phyloP scores from a whole-genome alignment of 2,888 invertebrate genomes.

The Cryptosula pallasiana region DNA sequence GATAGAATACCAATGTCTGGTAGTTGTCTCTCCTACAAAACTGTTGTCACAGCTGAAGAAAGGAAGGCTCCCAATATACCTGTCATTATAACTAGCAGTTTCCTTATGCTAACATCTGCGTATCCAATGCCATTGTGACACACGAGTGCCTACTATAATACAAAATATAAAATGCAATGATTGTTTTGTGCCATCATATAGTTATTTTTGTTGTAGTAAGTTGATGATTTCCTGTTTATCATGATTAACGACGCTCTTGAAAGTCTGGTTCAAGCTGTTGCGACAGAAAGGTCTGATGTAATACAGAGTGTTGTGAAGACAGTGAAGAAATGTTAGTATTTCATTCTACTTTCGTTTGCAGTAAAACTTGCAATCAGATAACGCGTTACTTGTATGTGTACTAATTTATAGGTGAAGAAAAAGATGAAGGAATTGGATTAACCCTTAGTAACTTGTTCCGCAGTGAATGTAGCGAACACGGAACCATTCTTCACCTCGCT shows the following conservation, averaged over 20 bases:
- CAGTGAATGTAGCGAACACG: constrained; percentile 55
- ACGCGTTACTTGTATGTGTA: background rate
- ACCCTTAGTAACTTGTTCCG: constrained; percentile 56
- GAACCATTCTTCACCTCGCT: constrained; percentile 59
- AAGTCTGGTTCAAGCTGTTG: constrained; percentile 57
- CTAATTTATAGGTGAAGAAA: constrained; percentile 30
- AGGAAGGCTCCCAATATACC: too few relatives aligned
- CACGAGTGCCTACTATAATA: too few relatives aligned
- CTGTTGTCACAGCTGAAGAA: too few relatives aligned
- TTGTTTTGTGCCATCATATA: too few relatives aligned
- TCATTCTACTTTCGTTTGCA: background rate
- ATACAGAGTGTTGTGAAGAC: constrained; percentile 59
- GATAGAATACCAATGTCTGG: too few relatives aligned
- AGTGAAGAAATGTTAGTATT: constrained; percentile 54
- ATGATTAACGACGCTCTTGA: constrained; percentile 33
- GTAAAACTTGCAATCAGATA: background rate
- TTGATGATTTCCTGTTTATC: background rate
- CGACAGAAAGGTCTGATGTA: constrained; percentile 60
- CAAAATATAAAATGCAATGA: too few relatives aligned
- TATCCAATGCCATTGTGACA: too few relatives aligned
- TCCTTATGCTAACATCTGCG: too few relatives aligned
- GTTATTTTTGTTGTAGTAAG: too few relatives aligned
- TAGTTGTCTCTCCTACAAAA: too few relatives aligned
- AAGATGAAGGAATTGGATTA: constrained; percentile 32
- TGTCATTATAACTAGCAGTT: too few relatives aligned